Evolutionary conservation across 2,113 vertebrate species (phyloP).

Genomic region (Electrona antarctica): DNA sequence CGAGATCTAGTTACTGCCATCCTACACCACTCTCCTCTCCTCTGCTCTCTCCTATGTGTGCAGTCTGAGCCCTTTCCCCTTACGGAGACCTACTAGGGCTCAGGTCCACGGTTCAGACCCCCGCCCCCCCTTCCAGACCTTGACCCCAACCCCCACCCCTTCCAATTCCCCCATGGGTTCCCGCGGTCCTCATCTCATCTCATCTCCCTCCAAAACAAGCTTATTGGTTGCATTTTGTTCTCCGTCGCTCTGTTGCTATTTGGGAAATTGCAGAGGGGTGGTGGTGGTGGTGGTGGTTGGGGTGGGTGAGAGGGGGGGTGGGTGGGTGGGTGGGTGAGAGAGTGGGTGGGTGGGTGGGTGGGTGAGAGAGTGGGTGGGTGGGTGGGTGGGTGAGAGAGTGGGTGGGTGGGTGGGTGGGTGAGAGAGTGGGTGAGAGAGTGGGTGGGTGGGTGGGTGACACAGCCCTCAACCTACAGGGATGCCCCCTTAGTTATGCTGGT

Average conservation of each 20-base stretch:
- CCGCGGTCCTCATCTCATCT: constrained; percentile 34
- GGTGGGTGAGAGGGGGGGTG: constrained; percentile 27
- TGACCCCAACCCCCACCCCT: neutral
- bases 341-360: neutral
- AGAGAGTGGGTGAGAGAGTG: constrained; percentile 32
- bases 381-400: too few relatives aligned
- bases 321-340: constrained; percentile 33
- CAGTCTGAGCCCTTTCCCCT: neutral
- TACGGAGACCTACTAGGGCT: constrained; percentile 27
- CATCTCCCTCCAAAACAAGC: constrained; percentile 53
- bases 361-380: neutral
- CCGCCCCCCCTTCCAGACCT: constrained; percentile 22
- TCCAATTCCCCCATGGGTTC: neutral
- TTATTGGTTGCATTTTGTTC: constrained; percentile 58
- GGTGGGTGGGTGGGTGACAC: constrained; percentile 9
- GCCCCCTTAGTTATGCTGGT: too few relatives aligned
- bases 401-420: neutral
- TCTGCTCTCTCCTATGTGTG: constrained; percentile 32
- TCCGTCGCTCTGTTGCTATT: constrained; percentile 58
- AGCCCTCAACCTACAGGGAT: too few relatives aligned
- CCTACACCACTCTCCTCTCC: constrained; percentile 61
- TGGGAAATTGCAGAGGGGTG: constrained; percentile 41
- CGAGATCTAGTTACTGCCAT: constrained; percentile 65
- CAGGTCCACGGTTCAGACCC: too few relatives aligned
- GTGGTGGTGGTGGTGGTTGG: neutral